These are phyloP conservation scores for Chelonoidis abingdonii DNA, from an alignment of 2,113 vertebrate genomes.

Conservation along the genomic window DNA sequence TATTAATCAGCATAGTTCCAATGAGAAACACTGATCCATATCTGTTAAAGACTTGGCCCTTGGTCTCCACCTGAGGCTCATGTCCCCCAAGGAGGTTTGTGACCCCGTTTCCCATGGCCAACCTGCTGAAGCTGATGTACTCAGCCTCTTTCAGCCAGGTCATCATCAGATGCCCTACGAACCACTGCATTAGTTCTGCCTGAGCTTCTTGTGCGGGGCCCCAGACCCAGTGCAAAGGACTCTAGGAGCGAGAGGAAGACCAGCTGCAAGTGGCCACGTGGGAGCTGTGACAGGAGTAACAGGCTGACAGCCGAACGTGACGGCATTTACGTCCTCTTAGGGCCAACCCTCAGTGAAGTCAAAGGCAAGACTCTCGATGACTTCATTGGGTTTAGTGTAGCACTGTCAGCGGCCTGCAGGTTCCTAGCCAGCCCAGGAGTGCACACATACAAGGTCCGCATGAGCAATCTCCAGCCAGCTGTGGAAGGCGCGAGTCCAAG, in stretches of 20 bases:
- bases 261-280: neutral
- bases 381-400: neutral
- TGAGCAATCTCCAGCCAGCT: neutral
- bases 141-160: conserved; percentile 2
- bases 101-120: neutral
- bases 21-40: neutral
- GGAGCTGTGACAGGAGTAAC: neutral
- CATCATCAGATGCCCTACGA: neutral
- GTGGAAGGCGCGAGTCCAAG: conserved; percentile 38
- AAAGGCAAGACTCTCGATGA: neutral
- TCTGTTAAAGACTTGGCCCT: neutral
- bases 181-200: neutral
- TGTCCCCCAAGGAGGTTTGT: neutral
- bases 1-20: neutral
- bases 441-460: neutral
- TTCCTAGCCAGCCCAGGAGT: neutral
- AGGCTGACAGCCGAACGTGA: neutral
- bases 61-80: fast-evolving
- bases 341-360: neutral
- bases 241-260: neutral
- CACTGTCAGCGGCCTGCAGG: neutral
- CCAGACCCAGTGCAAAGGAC: neutral
- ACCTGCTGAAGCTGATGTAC: neutral
- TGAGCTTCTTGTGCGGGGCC: neutral
- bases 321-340: fast-evolving